Conservation (phyloP, 2,888 invertebrate genomes). For the Drosophila emarginata region DNA sequence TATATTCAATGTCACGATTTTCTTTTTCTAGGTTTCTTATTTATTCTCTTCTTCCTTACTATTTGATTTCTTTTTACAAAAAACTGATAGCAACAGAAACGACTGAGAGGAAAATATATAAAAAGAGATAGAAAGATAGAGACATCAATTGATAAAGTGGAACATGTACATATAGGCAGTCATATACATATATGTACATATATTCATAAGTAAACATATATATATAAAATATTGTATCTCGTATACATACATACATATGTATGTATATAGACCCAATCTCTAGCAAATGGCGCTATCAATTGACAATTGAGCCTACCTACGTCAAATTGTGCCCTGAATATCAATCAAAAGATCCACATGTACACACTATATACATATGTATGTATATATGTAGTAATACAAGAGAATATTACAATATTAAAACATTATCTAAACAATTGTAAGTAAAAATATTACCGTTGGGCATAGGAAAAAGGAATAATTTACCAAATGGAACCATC, state of each 20-base stretch:
- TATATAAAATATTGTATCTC: no score
- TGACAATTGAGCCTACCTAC: conserved; percentile 7
- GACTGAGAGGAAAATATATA: background rate
- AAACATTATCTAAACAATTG: no score
- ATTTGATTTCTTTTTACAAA: background rate
- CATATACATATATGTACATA: background rate
- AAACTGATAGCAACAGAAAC: background rate
- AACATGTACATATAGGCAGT: background rate
- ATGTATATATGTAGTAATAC: background rate
- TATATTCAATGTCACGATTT: background rate
- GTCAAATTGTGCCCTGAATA: conserved; percentile 12
- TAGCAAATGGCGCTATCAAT: conserved; percentile 11
- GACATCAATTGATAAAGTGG: conserved; percentile 2
- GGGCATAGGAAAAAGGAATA: no score
- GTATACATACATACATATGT: background rate
- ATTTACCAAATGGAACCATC: no score
- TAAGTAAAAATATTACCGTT: no score
- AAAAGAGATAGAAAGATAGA: background rate
- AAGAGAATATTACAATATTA: no score
- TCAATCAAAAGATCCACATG: conserved; percentile 4
- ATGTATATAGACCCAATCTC: conserved; percentile 2
- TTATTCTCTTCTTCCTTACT: background rate
- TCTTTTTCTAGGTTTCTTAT: background rate
- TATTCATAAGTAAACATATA: background rate
- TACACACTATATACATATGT: background rate